These are phyloP conservation scores for Hyaena hyaena DNA, from an alignment of 2,113 vertebrate species.

Conservation along the genomic window DNA sequence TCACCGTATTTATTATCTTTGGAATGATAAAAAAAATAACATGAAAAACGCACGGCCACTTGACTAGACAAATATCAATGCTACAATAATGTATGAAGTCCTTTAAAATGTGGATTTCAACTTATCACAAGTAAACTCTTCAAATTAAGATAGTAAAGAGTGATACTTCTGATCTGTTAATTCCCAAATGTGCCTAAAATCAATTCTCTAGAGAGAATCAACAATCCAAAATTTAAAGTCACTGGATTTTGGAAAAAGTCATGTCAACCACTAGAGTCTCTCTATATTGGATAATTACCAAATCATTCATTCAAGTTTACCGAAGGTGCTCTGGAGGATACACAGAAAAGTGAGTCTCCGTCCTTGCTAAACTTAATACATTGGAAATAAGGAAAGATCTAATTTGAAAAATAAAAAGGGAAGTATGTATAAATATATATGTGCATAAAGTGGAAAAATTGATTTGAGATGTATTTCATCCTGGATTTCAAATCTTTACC, in stretches of 20 bases:
- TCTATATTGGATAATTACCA: not conserved
- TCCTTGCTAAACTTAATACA: not conserved
- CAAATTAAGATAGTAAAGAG: not conserved
- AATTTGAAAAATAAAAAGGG: not conserved
- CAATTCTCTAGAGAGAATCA: not conserved
- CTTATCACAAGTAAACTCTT: slow-evolving; percentile 11
- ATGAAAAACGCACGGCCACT: not conserved
- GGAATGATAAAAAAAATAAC: not conserved
- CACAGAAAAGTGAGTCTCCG: not conserved
- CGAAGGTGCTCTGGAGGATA: not conserved
- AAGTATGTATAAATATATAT: not conserved
- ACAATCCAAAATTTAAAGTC: slow-evolving; percentile 9
- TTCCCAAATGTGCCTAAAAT: slow-evolving; percentile 40
- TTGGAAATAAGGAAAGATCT: not conserved
- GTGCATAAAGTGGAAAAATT: not conserved
- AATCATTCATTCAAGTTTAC: not conserved
- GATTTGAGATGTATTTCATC: not conserved
- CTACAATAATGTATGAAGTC: not conserved
- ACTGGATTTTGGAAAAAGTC: slow-evolving; percentile 6
- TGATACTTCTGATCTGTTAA: not conserved
- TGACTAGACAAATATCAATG: not conserved
- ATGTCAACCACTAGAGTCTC: not conserved
- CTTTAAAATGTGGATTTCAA: slow-evolving; percentile 20
- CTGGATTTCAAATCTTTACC: slow-evolving; percentile 29
- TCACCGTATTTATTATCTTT: slow-evolving; percentile 16